Evolutionary conservation across 2,888 invertebrate species (phyloP), one percentile per base, ranked within the genome.

Genomic region (Autographa gamma): DNA sequence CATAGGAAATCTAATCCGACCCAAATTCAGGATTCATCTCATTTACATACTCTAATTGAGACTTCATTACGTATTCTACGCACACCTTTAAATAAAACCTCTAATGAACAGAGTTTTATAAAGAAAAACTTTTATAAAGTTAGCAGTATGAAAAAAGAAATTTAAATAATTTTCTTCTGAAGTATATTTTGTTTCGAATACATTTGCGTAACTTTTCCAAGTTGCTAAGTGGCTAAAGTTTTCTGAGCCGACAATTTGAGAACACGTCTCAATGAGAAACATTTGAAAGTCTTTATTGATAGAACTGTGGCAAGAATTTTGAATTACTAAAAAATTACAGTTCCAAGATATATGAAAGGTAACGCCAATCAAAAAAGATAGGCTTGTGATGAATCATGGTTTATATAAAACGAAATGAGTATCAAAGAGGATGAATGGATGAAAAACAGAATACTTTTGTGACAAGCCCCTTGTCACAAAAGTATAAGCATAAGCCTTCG

Each of bases 11-110:
- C 66, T 64, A 74, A 77, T 74, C 66, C 66, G 31, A 54, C 41
- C 14, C 18, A 66, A 43, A 69, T 61, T 64, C 43, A 60, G 58
- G 61, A 73, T 64, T 73, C 48, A 58, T 65, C 61, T 69, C 60
- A 74, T 83, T 80, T 76, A 34, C 72, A 84, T 76, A 71, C 68
- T 66, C 68, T 66, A 71, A 81, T 74, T 76, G 73, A 61, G 62
- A 63, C n/a, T 82, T 75, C 74, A 80, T 80, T 82, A 83, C 74
- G 69, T 74, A 84, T 82, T 78, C 73, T 43, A 60, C 71, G 31
- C 58, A 77, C 43, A 63, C 14, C 43, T 62, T 25, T 18, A 19
- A 19, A 56, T 19, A 56, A 56, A 54, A 60, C 65, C 52, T 11
- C 70, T 77, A 79, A 80, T 79, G 78, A 84, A 73, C 67, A 62